Evolutionary conservation across 2,113 vertebrate genomes (phyloP), one percentile per base, ranked within the genome.

Genomic region (Lutjanus erythropterus): DNA sequence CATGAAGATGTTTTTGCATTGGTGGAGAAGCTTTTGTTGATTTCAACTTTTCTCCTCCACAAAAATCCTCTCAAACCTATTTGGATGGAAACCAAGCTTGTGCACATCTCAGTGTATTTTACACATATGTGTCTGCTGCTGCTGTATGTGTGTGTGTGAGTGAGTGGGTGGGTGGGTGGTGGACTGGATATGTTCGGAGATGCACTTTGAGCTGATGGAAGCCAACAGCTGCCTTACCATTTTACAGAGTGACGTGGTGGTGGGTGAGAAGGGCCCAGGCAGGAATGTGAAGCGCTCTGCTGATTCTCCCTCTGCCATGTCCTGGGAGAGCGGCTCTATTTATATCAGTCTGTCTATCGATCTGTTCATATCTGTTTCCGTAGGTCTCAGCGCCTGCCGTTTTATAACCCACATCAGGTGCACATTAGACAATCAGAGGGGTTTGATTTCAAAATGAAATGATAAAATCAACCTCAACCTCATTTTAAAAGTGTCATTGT

Each of bases 211-310:
- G 94, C 91, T 97, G 97, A 99, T 95, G 94, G 96, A 97, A 95
- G 95, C 94, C 92, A 95, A 96, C 97, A 99, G 97, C 97, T 99
- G 98, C 96, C 95, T 96, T 97, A 96, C 97, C 95, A 92, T 97
- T 98, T 98, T 97, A 95, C 96, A 93, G 91, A 95, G 95, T 98
- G 97, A 98, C 96, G 95, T 96, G 95, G 94, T 95, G 93, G 94
- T 91, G 95, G 85, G 85, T 93, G 96, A 96, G 95, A 95, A 95
- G 95, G 95, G 95, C 90, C 96, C 88, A 89, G 93, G 94, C 96
- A 96, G 96, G 95, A 88, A 89, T 89, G 89, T 49, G 68, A 82
- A 31, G 65, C 79, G 29, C 69, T 86, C 16, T 50, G 81, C 85
- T 74, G 60, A 31, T 56, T 83, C 66, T 68, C 76, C 29, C 61